A percentile compares a stretch with the other conserved stretches of the same genome.
Evolutionary conservation across 2,888 invertebrate species (phyloP).

Genomic region (Bellardia pandia): DNA sequence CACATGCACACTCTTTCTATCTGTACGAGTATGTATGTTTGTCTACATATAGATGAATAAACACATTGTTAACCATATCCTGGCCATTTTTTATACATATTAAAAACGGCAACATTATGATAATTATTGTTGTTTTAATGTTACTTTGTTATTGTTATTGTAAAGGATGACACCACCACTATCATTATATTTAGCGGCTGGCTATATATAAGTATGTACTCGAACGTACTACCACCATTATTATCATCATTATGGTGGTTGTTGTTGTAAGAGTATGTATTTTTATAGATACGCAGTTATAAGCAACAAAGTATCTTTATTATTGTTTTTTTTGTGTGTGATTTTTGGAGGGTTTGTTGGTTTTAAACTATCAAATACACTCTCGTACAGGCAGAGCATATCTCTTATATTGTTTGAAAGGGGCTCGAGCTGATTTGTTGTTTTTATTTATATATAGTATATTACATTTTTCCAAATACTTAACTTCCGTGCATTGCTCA

Average conservation of each 20-base stretch:
- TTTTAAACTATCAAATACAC: constrained; percentile 63
- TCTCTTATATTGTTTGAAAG: background rate
- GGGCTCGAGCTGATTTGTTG: constrained; percentile 53
- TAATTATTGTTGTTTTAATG: constrained; percentile 46
- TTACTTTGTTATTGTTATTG: constrained; percentile 62
- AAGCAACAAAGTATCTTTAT: constrained; percentile 42
- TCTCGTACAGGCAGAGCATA: background rate
- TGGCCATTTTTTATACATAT: constrained; percentile 51
- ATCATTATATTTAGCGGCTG: constrained; percentile 68
- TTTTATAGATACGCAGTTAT: constrained; percentile 1
- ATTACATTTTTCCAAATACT: constrained; percentile 20
- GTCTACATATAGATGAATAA: background rate
- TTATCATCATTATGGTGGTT: constrained; percentile 29
- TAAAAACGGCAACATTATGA: constrained; percentile 23
- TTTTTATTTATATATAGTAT: constrained; percentile 10
- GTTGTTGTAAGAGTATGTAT: background rate
- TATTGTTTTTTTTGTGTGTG: constrained; percentile 48
- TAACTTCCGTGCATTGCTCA: constrained; percentile 63
- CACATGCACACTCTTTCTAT: background rate
- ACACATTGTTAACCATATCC: constrained; percentile 25
- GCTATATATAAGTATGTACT: constrained; percentile 26
- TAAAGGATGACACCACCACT: constrained; percentile 70
- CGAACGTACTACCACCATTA: constrained; percentile 55
- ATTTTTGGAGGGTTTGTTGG: constrained; percentile 70
- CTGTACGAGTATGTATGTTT: background rate